Conservation (phyloP, 1,140 invertebrate genomes). For the Anoplolepis gracilipes region DNA sequence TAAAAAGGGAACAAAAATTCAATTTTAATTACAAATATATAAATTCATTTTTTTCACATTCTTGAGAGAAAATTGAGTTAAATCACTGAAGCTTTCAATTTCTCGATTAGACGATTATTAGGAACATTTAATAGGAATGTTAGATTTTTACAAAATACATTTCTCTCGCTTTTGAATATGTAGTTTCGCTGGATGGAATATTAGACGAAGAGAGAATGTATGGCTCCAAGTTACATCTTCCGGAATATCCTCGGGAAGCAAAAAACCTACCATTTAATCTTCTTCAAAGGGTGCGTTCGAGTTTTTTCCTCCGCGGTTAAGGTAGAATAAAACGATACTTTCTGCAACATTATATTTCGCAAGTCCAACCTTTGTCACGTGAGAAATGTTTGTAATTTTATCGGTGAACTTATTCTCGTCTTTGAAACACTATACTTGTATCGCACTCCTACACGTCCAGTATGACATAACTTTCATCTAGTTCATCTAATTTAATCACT, state of each 20-base stretch:
- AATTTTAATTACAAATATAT: conserved; percentile 20
- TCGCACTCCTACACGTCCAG: not conserved
- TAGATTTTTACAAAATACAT: not conserved
- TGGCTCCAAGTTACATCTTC: not conserved
- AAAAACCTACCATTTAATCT: conserved; percentile 82
- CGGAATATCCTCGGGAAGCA: not conserved
- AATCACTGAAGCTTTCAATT: not conserved
- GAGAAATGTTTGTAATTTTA: conserved; percentile 37
- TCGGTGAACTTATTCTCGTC: not conserved
- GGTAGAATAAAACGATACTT: conserved; percentile 78
- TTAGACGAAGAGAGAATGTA: not conserved
- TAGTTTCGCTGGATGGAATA: not conserved
- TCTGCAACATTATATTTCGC: conserved; percentile 70
- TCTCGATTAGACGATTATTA: conserved; percentile 3
- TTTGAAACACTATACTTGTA: conserved; percentile 42
- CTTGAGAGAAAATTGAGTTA: conserved; percentile 8
- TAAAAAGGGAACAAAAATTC: not conserved
- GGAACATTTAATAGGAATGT: not conserved
- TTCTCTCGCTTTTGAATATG: not conserved
- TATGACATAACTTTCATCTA: conserved; percentile 15
- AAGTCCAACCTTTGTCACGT: conserved; percentile 40
- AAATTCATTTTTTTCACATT: not conserved
- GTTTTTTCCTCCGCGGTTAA: conserved; percentile 80
- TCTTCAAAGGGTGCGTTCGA: conserved; percentile 80
- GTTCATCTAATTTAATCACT: conserved; percentile 26